These are phyloP conservation scores for Encarsia formosa DNA, from an alignment of 2,888 invertebrate species.

Conservation along the genomic window DNA sequence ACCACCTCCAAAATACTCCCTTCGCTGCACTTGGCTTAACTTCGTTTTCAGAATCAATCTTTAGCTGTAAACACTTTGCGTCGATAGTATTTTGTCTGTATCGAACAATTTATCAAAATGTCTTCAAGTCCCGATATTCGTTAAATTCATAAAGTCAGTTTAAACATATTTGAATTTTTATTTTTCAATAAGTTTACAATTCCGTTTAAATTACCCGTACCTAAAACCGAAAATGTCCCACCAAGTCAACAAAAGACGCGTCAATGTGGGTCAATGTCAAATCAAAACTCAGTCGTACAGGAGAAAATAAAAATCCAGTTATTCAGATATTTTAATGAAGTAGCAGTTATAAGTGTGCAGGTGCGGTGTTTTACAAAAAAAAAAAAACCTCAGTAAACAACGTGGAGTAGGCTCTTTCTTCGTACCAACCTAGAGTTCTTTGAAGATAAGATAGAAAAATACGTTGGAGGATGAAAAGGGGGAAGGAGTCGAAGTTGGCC, in stretches of 20 bases:
- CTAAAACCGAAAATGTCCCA: too few relatives aligned
- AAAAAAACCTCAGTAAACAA: background rate
- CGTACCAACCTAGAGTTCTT: background rate
- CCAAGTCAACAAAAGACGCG: too few relatives aligned
- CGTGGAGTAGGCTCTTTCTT: background rate
- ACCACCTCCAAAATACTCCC: background rate
- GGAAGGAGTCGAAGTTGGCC: constrained; percentile 18
- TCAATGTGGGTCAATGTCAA: too few relatives aligned
- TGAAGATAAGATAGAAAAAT: background rate
- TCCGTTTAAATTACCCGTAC: too few relatives aligned
- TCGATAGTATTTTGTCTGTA: constrained; percentile 9
- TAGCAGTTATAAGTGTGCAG: too few relatives aligned
- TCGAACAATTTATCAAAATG: constrained; percentile 11
- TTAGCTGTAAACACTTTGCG: constrained; percentile 19
- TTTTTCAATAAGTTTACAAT: too few relatives aligned
- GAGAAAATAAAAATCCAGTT: too few relatives aligned
- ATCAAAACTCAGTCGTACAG: too few relatives aligned
- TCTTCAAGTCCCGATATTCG: background rate
- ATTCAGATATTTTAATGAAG: too few relatives aligned
- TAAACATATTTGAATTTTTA: too few relatives aligned
- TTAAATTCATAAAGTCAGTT: too few relatives aligned
- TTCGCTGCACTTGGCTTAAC: constrained; percentile 14
- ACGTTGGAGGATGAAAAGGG: background rate
- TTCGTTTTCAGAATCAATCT: constrained; percentile 25
- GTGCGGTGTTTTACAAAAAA: background rate